Conservation (phyloP, 2,113 vertebrate species). For the Daphoenositta chrysoptera region DNA sequence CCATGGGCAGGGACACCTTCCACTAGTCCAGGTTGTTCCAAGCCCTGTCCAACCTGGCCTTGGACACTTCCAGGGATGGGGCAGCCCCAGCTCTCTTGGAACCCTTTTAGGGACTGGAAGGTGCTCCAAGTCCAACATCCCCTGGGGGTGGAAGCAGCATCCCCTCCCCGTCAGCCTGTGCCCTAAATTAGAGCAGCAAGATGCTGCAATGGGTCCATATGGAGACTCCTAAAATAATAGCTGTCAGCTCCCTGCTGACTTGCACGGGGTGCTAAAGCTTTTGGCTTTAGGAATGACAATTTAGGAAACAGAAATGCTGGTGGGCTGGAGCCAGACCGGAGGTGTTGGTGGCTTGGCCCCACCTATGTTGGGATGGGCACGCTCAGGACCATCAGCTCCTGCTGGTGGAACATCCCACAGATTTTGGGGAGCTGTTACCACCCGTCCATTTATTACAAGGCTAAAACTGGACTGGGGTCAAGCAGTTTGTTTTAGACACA, state of each 20-base stretch:
- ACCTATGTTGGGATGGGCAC: rapidly evolving
- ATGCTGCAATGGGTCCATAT: conserved; percentile 42
- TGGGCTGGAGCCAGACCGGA: background rate
- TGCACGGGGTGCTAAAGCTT: conserved; percentile 1
- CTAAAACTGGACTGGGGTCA: rapidly evolving
- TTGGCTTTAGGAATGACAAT: background rate
- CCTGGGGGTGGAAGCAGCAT: background rate
- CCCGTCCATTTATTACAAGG: rapidly evolving
- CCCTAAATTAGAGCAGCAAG: conserved; percentile 42
- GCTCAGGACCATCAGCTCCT: rapidly evolving
- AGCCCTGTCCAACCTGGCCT: rapidly evolving
- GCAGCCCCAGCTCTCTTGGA: background rate
- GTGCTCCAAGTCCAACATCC: background rate
- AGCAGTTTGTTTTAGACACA: rapidly evolving
- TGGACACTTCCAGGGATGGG: rapidly evolving
- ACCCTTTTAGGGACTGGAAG: background rate
- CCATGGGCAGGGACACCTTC: background rate
- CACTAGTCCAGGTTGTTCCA: background rate
- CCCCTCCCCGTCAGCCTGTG: background rate
- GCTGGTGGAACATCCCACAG: rapidly evolving
- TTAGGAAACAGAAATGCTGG: background rate
- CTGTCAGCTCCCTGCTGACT: conserved; percentile 29
- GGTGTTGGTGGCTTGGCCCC: background rate
- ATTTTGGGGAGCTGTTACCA: background rate
- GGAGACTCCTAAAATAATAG: conserved; percentile 57